Evolutionary conservation across 1,140 invertebrate genomes (phyloP).

Genomic region (Achatina immaculata): DNA sequence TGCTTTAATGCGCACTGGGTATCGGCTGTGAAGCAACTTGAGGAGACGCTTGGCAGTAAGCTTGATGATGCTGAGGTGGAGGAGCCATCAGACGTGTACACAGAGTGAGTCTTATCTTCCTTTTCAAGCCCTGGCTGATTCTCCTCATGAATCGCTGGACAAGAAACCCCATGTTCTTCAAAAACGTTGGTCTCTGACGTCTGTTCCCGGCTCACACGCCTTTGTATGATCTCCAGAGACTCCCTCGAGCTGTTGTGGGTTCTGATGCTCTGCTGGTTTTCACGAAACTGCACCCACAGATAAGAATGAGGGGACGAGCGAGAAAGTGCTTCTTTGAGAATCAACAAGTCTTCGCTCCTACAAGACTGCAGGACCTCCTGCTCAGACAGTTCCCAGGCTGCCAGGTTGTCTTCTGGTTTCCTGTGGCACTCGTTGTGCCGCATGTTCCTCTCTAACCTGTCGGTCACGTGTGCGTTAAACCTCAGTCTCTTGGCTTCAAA

Average conservation of each 20-base stretch:
- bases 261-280: neutral
- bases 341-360: neutral
- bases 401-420: neutral
- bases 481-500: conserved; percentile 1
- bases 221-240: neutral
- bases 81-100: too few species aligned
- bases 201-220: neutral
- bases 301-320: neutral
- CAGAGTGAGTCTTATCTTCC: too few species aligned
- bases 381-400: neutral
- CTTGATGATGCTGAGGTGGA: too few species aligned
- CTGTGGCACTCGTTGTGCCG: neutral
- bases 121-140: neutral
- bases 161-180: neutral
- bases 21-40: too few species aligned
- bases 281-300: neutral
- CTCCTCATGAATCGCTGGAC: neutral
- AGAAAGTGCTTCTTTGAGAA: neutral
- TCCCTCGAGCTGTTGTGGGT: neutral
- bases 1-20: too few species aligned
- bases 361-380: neutral
- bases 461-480: neutral
- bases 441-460: neutral
- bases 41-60: too few species aligned
- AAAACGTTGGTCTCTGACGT: neutral